Evolutionary conservation across 2,797 vertebrate species (phyloP).

Genomic region (Psittacula echo): DNA sequence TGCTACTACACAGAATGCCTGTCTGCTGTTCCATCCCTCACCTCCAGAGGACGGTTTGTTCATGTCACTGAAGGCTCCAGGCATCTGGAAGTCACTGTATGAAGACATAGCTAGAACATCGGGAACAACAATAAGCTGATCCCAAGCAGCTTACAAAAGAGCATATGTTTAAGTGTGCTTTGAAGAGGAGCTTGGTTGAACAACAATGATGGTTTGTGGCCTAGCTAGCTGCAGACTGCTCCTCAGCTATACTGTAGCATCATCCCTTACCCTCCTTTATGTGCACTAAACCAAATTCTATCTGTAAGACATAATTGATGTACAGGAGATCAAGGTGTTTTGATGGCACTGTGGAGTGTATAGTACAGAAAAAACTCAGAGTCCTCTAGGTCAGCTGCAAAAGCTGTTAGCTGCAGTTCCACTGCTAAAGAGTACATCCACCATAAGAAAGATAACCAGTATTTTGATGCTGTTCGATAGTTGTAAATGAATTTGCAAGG

Average conservation of each 20-base stretch:
- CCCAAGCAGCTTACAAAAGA: background rate
- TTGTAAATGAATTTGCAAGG: background rate
- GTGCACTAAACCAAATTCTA: background rate
- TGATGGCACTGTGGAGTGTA: background rate
- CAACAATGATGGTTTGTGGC: background rate
- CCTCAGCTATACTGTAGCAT: accelerated
- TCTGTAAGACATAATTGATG: accelerated
- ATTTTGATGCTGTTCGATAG: background rate
- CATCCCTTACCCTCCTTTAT: background rate
- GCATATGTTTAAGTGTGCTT: background rate
- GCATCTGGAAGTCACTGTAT: background rate
- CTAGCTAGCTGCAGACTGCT: background rate
- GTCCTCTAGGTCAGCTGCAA: background rate
- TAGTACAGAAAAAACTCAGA: background rate
- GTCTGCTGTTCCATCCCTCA: background rate
- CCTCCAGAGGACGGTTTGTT: background rate
- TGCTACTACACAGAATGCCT: background rate
- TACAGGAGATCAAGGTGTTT: background rate
- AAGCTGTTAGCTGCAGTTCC: background rate
- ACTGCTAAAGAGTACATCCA: background rate
- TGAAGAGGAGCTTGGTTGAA: background rate
- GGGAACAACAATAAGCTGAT: background rate
- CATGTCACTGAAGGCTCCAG: background rate
- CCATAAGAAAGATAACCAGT: background rate
- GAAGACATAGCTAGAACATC: background rate